Evolutionary conservation across 2,113 vertebrate species (phyloP).

Genomic region (Psittacula cyanocephala): DNA sequence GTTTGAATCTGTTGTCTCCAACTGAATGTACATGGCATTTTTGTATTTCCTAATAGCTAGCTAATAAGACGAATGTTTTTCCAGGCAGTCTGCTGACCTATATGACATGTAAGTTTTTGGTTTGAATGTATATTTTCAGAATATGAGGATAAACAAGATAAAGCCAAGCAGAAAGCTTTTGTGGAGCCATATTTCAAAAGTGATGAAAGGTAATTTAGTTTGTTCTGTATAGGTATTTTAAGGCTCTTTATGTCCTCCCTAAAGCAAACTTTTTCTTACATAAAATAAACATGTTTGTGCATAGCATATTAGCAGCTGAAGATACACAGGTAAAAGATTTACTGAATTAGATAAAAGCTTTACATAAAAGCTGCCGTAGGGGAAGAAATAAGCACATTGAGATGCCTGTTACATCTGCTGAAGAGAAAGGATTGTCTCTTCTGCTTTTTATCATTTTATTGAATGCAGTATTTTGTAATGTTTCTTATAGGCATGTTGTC

Average conservation of each 20-base stretch:
- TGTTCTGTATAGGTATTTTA: not conserved
- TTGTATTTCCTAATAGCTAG: not conserved
- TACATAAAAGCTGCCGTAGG: not conserved
- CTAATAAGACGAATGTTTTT: not conserved
- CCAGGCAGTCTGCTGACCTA: not conserved
- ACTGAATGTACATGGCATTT: not conserved
- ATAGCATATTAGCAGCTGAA: not conserved
- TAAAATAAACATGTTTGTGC: not conserved
- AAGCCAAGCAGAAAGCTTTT: slow-evolving; percentile 75
- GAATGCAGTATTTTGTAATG: not conserved
- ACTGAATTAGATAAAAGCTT: not conserved
- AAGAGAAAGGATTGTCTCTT: not conserved
- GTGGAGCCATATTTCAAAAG: slow-evolving; percentile 76
- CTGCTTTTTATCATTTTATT: not conserved
- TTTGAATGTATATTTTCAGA: slow-evolving; percentile 58
- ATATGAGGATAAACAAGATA: slow-evolving; percentile 70
- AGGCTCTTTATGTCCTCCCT: not conserved
- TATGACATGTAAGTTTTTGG: not conserved
- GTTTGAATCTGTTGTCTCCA: not conserved
- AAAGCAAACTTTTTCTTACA: not conserved
- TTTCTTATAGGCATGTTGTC: not conserved
- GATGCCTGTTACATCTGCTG: not conserved
- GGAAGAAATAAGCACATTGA: not conserved
- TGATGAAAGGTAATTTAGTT: slow-evolving; percentile 72
- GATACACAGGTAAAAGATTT: not conserved